Percentiles rank a stretch among this genome's conserved stretches.
Evolutionary conservation across 2,113 vertebrate genomes (phyloP).

Genomic region (Australoheros scitulus): DNA sequence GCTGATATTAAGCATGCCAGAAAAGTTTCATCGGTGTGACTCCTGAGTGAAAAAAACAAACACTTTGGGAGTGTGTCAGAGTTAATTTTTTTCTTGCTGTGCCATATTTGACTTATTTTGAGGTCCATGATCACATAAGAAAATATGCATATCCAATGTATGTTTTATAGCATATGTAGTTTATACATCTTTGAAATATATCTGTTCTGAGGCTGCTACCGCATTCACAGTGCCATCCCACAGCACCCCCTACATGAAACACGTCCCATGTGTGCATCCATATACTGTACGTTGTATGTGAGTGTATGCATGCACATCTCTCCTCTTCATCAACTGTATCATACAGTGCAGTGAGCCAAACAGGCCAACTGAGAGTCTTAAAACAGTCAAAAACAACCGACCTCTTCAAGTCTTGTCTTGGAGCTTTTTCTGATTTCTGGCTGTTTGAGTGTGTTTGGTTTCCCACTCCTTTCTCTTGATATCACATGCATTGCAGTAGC

Average conservation of each 20-base stretch:
- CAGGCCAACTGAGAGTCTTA: slow-evolving; percentile 19
- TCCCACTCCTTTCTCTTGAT: slow-evolving; percentile 62
- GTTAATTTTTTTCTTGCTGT: no score
- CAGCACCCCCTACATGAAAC: background rate
- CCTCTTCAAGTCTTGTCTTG: slow-evolving; percentile 44
- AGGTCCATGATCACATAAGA: background rate
- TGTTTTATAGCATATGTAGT: background rate
- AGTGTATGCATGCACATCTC: background rate
- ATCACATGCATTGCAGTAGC: slow-evolving; percentile 67
- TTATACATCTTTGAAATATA: background rate
- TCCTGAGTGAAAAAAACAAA: background rate
- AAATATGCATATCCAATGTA: background rate
- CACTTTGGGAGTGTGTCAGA: background rate
- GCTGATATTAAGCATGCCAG: background rate
- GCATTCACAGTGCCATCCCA: background rate
- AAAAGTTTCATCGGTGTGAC: background rate
- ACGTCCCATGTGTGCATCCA: background rate
- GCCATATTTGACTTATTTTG: background rate
- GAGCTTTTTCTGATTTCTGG: slow-evolving; percentile 44
- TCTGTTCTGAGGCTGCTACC: background rate
- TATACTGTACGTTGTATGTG: background rate
- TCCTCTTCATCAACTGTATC: slow-evolving; percentile 21
- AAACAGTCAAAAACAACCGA: slow-evolving; percentile 37
- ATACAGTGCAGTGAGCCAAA: slow-evolving; percentile 23
- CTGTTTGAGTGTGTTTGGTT: slow-evolving; percentile 53